Conservation (phyloP, 2,888 invertebrate genomes). For the Platycheirus rosarum region DNA sequence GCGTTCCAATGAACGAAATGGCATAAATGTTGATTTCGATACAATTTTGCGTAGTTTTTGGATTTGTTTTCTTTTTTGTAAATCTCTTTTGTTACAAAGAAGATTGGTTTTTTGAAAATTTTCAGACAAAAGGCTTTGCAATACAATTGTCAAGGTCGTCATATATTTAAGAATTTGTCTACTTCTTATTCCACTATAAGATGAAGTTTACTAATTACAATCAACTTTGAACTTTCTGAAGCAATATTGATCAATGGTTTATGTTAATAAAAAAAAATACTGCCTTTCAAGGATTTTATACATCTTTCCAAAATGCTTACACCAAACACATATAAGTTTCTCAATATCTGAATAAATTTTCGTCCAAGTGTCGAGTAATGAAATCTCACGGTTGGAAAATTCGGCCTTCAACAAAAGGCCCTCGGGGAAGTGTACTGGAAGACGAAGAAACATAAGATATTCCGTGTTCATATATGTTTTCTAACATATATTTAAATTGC, state of each 20-base stretch:
- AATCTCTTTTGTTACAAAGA: background rate
- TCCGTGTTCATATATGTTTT: slow-evolving; percentile 16
- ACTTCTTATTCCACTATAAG: too few relatives aligned
- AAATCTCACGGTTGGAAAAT: slow-evolving; percentile 40
- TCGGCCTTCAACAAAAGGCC: slow-evolving; percentile 54
- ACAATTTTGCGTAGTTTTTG: slow-evolving; percentile 16
- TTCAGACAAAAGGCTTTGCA: too few relatives aligned
- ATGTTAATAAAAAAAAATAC: too few relatives aligned
- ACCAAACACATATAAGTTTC: background rate
- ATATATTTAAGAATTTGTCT: too few relatives aligned
- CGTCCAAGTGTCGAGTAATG: slow-evolving; percentile 35
- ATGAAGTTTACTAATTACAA: too few relatives aligned
- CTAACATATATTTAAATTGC: slow-evolving; percentile 24
- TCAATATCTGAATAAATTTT: slow-evolving; percentile 21
- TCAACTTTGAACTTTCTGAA: too few relatives aligned
- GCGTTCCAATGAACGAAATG: background rate
- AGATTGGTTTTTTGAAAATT: background rate
- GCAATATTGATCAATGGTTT: too few relatives aligned
- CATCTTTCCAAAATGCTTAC: background rate
- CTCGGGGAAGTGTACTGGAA: slow-evolving; percentile 35
- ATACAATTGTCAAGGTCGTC: too few relatives aligned
- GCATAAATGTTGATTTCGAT: slow-evolving; percentile 17
- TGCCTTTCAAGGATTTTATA: too few relatives aligned
- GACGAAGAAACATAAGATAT: slow-evolving; percentile 32
- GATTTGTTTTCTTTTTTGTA: background rate